phyloP scores from a whole-genome alignment of 2,113 vertebrate species.

The Paracanthobrama guichenoti region DNA sequence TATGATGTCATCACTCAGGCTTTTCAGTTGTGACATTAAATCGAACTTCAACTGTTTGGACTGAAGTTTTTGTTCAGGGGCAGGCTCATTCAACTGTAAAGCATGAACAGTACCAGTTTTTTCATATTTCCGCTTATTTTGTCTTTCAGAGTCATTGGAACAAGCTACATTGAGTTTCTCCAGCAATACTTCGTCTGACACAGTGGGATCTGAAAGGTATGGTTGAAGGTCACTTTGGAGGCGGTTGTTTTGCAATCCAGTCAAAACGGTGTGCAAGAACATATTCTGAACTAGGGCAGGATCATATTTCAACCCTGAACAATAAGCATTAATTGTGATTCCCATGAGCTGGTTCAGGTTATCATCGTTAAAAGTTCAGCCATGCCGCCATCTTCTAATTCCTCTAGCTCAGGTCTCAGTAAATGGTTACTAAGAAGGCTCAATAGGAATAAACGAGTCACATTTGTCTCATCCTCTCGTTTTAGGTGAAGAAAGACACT shows the following conservation, averaged over 20 bases:
- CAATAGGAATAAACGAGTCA: not conserved
- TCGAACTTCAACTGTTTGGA: not conserved
- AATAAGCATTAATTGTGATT: not conserved
- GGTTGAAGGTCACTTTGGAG: not conserved
- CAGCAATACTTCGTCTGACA: not conserved
- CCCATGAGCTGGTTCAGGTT: not conserved
- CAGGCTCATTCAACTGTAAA: no score
- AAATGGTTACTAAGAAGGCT: not conserved
- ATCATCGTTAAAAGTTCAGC: not conserved
- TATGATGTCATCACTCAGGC: not conserved
- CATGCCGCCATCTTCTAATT: not conserved
- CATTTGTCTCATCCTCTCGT: not conserved
- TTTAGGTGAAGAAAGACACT: no score
- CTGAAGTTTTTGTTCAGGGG: not conserved
- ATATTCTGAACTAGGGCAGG: constrained; percentile 28
- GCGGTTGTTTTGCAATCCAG: not conserved
- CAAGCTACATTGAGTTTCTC: not conserved
- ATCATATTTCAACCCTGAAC: no score
- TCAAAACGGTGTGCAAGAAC: constrained; percentile 31
- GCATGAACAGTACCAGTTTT: not conserved
- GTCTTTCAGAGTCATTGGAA: not conserved
- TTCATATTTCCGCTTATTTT: not conserved
- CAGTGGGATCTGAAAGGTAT: no score
- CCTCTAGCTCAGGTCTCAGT: not conserved
- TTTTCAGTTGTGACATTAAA: not conserved